A percentile compares a stretch with the other conserved stretches of the same genome.
Evolutionary conservation across 1,140 invertebrate species (phyloP).

Genomic region (Whitmania pigra): DNA sequence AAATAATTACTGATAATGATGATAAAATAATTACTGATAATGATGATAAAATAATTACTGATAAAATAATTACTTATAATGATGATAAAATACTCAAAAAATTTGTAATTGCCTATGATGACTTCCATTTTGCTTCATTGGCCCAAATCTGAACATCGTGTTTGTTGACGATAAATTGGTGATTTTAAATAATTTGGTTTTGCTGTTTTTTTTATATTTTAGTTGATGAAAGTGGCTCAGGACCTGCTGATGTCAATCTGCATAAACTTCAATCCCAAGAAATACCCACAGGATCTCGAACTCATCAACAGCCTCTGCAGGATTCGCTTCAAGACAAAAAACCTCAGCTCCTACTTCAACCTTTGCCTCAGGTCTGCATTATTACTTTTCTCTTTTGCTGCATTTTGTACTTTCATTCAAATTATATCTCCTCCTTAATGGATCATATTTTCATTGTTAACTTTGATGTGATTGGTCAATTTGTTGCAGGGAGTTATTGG

Average conservation of each 20-base stretch:
- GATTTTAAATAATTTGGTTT: not conserved
- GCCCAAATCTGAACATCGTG: not conserved
- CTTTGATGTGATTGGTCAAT: constrained; percentile 25
- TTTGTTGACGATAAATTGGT: not conserved
- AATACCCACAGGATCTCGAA: constrained; percentile 66
- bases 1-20: too few species aligned
- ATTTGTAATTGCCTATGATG: too few species aligned
- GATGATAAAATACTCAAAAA: too few species aligned
- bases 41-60: too few species aligned
- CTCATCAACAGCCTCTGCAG: constrained; percentile 77
- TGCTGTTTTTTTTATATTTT: constrained; percentile 18
- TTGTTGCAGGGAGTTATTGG: constrained; percentile 55
- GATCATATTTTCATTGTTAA: not conserved
- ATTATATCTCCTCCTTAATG: not conserved
- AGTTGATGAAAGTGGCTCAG: constrained; percentile 70
- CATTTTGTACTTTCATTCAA: too few species aligned
- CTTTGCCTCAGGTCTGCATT: constrained; percentile 59
- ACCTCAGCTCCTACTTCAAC: constrained; percentile 74
- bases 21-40: too few species aligned
- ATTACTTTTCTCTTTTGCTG: not conserved
- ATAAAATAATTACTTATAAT: too few species aligned
- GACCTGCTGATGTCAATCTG: constrained; percentile 84
- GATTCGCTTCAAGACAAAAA: constrained; percentile 82
- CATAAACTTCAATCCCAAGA: constrained; percentile 65
- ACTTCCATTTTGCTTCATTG: too few species aligned